Evolutionary conservation across 2,888 invertebrate species (phyloP).

Genomic region (Eurytoma adleriae): DNA sequence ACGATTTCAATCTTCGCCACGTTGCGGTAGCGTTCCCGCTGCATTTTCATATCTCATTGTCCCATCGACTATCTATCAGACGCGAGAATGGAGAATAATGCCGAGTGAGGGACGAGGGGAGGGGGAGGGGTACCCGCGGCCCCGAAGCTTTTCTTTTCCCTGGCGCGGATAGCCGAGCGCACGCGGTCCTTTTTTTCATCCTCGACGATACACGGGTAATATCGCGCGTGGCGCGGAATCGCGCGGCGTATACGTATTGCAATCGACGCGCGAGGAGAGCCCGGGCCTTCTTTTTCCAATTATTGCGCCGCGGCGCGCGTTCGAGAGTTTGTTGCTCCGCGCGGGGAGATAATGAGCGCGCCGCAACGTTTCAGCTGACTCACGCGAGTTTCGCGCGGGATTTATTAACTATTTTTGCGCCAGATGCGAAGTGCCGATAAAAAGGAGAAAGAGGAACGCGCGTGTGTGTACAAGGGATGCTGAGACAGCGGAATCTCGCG

Average conservation of each 20-base stretch:
- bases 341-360: background rate
- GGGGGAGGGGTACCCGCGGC: constrained; percentile 24
- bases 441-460: background rate
- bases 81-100: constrained; percentile 51
- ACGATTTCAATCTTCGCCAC: constrained; percentile 51
- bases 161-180: constrained; percentile 11
- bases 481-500: constrained; percentile 10
- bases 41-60: constrained; percentile 56
- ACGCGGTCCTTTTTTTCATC: constrained; percentile 13
- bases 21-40: constrained; percentile 45
- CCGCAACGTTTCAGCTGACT: background rate
- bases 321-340: constrained; percentile 5
- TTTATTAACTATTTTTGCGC: constrained; percentile 34
- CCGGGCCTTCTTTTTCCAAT: constrained; percentile 33
- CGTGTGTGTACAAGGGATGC: background rate
- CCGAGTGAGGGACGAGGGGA: constrained; percentile 41
- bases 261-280: constrained; percentile 1
- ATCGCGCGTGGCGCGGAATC: constrained; percentile 25
- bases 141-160: constrained; percentile 52
- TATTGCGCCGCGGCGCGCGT: constrained; percentile 12
- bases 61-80: constrained; percentile 57
- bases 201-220: constrained; percentile 17
- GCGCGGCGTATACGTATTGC: constrained; percentile 23
- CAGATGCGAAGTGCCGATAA: constrained; percentile 7
- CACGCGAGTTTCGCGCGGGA: constrained; percentile 13